A percentile compares a stretch with the other conserved stretches of the same genome.
Evolutionary conservation across 2,113 vertebrate genomes (phyloP).

Genomic region (Takifugu flavidus): DNA sequence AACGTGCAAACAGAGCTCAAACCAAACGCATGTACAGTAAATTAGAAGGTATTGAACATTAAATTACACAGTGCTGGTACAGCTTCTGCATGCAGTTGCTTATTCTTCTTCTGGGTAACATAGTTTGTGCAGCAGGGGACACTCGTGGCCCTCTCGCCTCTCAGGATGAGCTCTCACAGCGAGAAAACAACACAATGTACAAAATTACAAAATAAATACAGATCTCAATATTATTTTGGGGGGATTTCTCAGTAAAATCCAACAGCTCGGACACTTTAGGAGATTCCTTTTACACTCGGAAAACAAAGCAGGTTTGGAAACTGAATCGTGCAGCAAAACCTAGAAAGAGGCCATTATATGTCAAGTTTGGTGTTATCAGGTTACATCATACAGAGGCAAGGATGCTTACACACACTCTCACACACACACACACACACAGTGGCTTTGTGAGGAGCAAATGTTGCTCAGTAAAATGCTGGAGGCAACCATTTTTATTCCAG

Average conservation of each 20-base stretch:
- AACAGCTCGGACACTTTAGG: constrained; percentile 39
- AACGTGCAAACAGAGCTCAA: constrained; percentile 41
- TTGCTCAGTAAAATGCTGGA: constrained; percentile 3
- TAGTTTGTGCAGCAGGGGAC: constrained; percentile 36
- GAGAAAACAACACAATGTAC: constrained; percentile 48
- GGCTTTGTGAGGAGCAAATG: constrained; percentile 8
- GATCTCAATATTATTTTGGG: constrained; percentile 1
- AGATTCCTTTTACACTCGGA: background rate
- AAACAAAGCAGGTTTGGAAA: constrained; percentile 20
- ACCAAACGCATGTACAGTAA: constrained; percentile 11
- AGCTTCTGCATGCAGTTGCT: constrained; percentile 55
- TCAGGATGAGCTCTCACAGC: constrained; percentile 16
- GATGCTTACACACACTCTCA: constrained; percentile 9
- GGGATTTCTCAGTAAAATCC: too few species aligned
- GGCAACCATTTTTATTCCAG: constrained; percentile 36
- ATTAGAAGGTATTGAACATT: constrained; percentile 29
- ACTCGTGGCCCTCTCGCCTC: background rate
- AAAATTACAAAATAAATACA: constrained; percentile 61
- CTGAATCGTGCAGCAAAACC: constrained; percentile 48
- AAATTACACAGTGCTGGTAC: constrained; percentile 26
- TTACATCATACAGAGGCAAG: constrained; percentile 17
- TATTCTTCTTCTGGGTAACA: constrained; percentile 43
- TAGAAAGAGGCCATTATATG: constrained; percentile 15
- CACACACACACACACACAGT: constrained; percentile 12
- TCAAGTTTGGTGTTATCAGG: constrained; percentile 26